Percentiles rank a stretch among this genome's conserved stretches.
phyloP scores from a whole-genome alignment of 2,797 vertebrate genomes.

The Apogon hyalosoma region DNA sequence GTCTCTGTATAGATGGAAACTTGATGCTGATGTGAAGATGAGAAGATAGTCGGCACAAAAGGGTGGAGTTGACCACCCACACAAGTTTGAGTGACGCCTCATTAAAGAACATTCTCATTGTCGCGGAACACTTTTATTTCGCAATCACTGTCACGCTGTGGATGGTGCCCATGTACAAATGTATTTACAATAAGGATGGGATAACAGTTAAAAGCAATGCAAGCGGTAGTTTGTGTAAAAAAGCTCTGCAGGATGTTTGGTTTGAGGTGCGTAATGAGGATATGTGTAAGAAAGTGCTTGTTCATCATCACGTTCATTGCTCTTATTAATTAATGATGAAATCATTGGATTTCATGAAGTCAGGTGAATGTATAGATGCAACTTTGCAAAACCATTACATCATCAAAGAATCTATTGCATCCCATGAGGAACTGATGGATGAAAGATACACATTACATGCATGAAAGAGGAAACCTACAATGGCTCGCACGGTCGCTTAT shows the following conservation, averaged over 20 bases:
- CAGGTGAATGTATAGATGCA: background rate
- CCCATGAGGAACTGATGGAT: constrained; percentile 4
- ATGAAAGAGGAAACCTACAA: constrained; percentile 12
- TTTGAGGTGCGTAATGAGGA: background rate
- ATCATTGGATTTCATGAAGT: background rate
- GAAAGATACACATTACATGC: constrained; percentile 11
- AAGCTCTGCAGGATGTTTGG: background rate
- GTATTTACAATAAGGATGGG: too few relatives aligned
- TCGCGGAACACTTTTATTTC: too few relatives aligned
- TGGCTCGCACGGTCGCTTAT: constrained; percentile 7
- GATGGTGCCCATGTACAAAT: too few relatives aligned
- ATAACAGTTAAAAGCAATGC: too few relatives aligned
- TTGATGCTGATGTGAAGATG: constrained; percentile 17
- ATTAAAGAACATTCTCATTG: constrained; percentile 12
- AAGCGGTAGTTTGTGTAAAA: too few relatives aligned
- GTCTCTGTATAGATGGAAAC: constrained; percentile 5
- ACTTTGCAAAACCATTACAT: constrained; percentile 11
- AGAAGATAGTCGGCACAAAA: constrained; percentile 29
- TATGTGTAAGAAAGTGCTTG: background rate
- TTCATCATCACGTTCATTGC: background rate
- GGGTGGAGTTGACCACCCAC: constrained; percentile 13
- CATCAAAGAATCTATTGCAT: constrained; percentile 12
- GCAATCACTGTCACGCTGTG: constrained; percentile 1
- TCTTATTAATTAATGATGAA: constrained; percentile 9
- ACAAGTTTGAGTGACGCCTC: constrained; percentile 25